Evolutionary conservation across 2,797 vertebrate species (phyloP), one percentile per base, ranked within the genome.

Genomic region (Sebastes kiyomatsui): DNA sequence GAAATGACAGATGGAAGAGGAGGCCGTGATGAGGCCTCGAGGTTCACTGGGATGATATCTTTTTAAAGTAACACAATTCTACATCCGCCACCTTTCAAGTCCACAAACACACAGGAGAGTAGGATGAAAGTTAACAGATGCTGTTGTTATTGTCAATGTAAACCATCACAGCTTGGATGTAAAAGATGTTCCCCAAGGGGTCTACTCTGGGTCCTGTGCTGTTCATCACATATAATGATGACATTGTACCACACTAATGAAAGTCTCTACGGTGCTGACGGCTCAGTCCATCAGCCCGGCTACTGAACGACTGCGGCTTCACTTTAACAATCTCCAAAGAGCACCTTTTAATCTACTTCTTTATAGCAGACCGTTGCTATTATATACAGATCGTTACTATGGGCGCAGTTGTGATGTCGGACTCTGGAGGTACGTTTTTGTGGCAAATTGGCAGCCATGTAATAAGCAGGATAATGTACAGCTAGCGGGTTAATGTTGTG

Each of bases 1-100:
- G 66, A 82, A 65, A 80, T 58, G 59, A 78, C 83, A 75, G 56
- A 22, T 25, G n/a, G 68, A 70, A 18, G 30, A 35, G 42, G 67
- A 74, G 70, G 32, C 69, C 1, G 22, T 56, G 73, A 77, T 49
- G 79, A 72, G 67, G 32, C 55, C 75, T 72, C 20, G 42, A 23
- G 71, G 33, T 33, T 25, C 8, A 2, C 62, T 2, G 65, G 23
- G 20, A 25, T n/a, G 38, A 65, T 56, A 38, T 25, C 61, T 72
- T 58, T 80, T 14, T 72, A 42, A 67, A 78, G 49, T 2, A 58
- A 35, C 66, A 42, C 60, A 66, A 61, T 30, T 65, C 65, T 13
- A n/a, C 14, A 56, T 23, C 61, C n/a, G 46, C 42, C 28, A 6
- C 20, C 23, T 60, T 2, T 58, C 4, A 12, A 28, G 30, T 38